Conservation (phyloP, 2,797 vertebrate genomes). For the Lepus townsendii region DNA sequence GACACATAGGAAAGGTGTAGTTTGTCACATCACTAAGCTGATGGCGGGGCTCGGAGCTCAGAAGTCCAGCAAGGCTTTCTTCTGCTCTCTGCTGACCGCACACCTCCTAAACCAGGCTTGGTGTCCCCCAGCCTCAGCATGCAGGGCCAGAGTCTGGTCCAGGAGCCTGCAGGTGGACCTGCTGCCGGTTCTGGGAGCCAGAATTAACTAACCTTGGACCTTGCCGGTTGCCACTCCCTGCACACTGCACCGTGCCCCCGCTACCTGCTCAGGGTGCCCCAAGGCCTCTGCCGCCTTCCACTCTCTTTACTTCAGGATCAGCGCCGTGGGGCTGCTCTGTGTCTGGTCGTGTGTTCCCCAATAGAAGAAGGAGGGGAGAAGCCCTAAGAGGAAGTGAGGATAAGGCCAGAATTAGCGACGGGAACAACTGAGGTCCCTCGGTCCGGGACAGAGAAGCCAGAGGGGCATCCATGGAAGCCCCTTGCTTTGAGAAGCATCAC, state of each 20-base stretch:
- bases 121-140: background rate
- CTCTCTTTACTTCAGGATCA: background rate
- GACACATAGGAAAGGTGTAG: background rate
- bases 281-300: background rate
- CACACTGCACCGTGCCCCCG: no score
- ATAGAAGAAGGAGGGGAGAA: background rate
- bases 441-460: background rate
- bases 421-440: background rate
- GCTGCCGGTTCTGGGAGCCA: background rate
- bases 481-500: conserved; percentile 54
- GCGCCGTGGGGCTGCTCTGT: background rate
- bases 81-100: background rate
- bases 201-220: background rate
- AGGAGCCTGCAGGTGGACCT: background rate
- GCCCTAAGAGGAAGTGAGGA: background rate
- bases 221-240: background rate
- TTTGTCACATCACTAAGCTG: background rate
- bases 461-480: background rate
- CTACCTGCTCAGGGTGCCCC: background rate
- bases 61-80: background rate
- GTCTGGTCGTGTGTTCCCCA: background rate
- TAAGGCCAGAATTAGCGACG: background rate
- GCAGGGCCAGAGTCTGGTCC: background rate
- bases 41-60: background rate
- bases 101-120: background rate